Evolutionary conservation across 2,113 vertebrate species (phyloP).

Genomic region (Equus quagga): DNA sequence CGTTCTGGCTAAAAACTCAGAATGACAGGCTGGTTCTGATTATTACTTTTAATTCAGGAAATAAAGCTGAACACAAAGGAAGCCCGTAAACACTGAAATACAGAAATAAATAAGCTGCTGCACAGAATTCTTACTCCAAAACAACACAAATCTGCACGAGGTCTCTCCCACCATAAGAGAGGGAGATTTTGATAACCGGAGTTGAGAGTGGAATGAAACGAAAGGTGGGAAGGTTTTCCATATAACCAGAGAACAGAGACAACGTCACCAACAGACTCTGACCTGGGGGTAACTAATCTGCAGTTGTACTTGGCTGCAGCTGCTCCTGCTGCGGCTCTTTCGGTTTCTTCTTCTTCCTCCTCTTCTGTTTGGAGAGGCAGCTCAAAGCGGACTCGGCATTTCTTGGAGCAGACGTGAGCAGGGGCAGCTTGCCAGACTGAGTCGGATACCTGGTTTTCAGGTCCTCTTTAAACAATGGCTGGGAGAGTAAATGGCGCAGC

Average conservation of each 20-base stretch:
- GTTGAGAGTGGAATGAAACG: neutral
- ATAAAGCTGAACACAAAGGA: neutral
- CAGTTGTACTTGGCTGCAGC: slow-evolving; percentile 43
- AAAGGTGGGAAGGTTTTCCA: neutral
- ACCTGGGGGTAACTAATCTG: neutral
- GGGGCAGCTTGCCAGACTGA: slow-evolving; percentile 91
- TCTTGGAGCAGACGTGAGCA: slow-evolving; percentile 78
- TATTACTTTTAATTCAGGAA: slow-evolving; percentile 68
- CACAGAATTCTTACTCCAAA: neutral
- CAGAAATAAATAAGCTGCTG: neutral
- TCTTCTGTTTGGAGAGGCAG: slow-evolving; percentile 86
- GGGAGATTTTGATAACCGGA: neutral
- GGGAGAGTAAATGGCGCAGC: slow-evolving; percentile 91
- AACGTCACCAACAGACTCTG: neutral
- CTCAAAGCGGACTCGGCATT: slow-evolving; percentile 88
- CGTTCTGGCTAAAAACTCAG: neutral
- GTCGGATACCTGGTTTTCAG: slow-evolving; percentile 97
- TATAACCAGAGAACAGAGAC: neutral
- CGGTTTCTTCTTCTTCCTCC: slow-evolving; percentile 70
- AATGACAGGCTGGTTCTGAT: neutral
- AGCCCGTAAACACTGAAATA: slow-evolving; percentile 21
- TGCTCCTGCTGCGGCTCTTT: neutral
- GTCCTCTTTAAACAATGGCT: slow-evolving; percentile 91
- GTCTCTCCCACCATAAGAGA: neutral
- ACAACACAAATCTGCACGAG: neutral